phyloP scores from a whole-genome alignment of 2,888 invertebrate genomes.

The Melipona beecheii region DNA sequence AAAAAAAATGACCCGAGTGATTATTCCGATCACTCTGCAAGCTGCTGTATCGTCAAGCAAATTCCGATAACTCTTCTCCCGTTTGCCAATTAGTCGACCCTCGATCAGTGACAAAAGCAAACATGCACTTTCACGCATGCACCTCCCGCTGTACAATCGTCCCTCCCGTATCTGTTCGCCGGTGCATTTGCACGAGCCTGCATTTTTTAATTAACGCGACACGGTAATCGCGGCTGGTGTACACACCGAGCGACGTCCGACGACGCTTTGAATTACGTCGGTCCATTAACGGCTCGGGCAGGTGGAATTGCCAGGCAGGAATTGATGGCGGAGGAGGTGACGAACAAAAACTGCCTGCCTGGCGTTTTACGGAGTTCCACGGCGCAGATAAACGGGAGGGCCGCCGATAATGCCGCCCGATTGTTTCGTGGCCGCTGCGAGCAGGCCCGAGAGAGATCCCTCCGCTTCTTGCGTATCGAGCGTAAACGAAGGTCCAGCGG shows the following conservation, averaged over 20 bases:
- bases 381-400: constrained; percentile 57
- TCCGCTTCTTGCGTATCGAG: constrained; percentile 28
- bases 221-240: constrained; percentile 21
- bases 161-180: neutral
- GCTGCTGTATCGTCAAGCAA: too few relatives aligned
- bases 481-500: neutral
- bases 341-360: constrained; percentile 50
- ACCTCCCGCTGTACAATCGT: neutral
- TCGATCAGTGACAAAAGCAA: too few relatives aligned
- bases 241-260: neutral
- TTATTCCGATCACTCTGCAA: too few relatives aligned
- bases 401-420: constrained; percentile 48
- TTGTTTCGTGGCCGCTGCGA: constrained; percentile 36
- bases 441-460: too few relatives aligned
- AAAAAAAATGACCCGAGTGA: too few relatives aligned
- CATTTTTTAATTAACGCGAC: constrained; percentile 42
- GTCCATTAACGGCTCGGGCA: constrained; percentile 41
- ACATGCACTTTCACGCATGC: too few relatives aligned
- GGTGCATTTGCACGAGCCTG: neutral
- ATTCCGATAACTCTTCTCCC: too few relatives aligned
- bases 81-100: too few relatives aligned
- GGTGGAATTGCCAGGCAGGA: constrained; percentile 47
- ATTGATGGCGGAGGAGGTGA: constrained; percentile 52
- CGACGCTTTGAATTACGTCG: constrained; percentile 43
- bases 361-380: constrained; percentile 54